Evolutionary conservation across 1,140 invertebrate species (phyloP), one percentile per base, ranked within the genome.

Genomic region (Cydia splendana): DNA sequence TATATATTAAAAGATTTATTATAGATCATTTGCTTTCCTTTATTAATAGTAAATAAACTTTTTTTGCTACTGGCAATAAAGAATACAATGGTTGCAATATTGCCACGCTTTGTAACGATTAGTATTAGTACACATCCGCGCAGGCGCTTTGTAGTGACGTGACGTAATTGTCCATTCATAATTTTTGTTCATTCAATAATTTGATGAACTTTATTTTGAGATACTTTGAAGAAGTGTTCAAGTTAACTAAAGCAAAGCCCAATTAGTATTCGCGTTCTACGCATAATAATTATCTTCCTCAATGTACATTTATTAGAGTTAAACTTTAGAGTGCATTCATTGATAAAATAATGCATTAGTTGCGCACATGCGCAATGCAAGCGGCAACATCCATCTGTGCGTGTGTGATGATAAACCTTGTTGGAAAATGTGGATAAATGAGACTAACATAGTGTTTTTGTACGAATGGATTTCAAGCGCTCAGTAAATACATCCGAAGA

Each of bases 101-200:
- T 75, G 65, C 73, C 57, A 82, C 83, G 80, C 82, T 71, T 71
- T 71, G 67, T 71, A 71, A 71, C 67, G 67, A 71, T 71, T 71
- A 71, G 67, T 71, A 71, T 71, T 71, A 71, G 67, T 71, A 71
- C 67, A 71, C 67, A 71, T 77, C 83, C 89, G 90, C 90, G 90
- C 91, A 93, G 83, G 89, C 90, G 91, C 89, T 88, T 86, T 87
- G 83, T 89, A 85, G 86, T 88, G 88, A 91, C 87, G 90, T 93
- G 91, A 93, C 91, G 91, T 93, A 92, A 93, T 93, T 87, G 84
- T 88, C 88, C 91, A 93, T 93, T 93, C 90, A 93, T 93, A 88
- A 85, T 91, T 93, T 91, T 91, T 93, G 86, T 92, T 91, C 90
- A 91, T 91, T 92, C 85, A 93, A 78, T 75, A 84, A 84, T 85